phyloP scores from a whole-genome alignment of 2,797 vertebrate genomes.

The Acanthopagrus latus region DNA sequence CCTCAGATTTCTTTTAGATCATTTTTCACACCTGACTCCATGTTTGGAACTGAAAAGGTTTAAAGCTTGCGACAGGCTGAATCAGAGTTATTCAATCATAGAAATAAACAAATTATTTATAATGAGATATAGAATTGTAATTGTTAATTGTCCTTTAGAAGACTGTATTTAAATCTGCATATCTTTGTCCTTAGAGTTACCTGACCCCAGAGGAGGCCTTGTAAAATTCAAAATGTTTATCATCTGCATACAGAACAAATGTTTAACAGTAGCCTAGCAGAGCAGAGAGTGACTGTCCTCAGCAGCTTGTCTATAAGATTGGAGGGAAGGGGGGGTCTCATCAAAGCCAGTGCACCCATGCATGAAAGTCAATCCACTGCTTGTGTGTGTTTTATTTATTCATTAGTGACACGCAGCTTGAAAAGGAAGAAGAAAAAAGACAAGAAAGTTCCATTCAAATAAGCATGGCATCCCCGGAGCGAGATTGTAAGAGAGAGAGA shows the following conservation, averaged over 20 bases:
- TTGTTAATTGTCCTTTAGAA: background rate
- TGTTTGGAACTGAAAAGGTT: background rate
- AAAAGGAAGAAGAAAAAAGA: slow-evolving; percentile 77
- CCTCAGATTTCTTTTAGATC: background rate
- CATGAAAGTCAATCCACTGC: slow-evolving; percentile 86
- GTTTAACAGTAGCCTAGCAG: slow-evolving; percentile 60
- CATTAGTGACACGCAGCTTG: slow-evolving; percentile 85
- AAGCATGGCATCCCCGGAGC: slow-evolving; percentile 79
- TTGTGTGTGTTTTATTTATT: slow-evolving; percentile 87
- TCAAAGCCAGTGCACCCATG: slow-evolving; percentile 81
- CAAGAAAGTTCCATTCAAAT: slow-evolving; percentile 83
- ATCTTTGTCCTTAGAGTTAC: slow-evolving; percentile 41
- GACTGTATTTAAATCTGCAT: background rate
- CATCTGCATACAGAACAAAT: slow-evolving; percentile 67
- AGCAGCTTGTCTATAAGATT: slow-evolving; percentile 70
- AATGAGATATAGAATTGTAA: background rate
- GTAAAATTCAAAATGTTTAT: slow-evolving; percentile 48
- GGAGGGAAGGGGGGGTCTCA: slow-evolving; percentile 65
- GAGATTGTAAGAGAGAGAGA: slow-evolving; percentile 61
- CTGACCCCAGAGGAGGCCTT: slow-evolving; percentile 38
- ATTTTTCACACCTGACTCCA: background rate
- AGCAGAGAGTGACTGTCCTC: slow-evolving; percentile 77
- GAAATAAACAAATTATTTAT: background rate
- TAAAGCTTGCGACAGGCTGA: background rate
- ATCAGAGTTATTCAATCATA: background rate